Evolutionary conservation across 2,797 vertebrate species (phyloP).

Genomic region (Chiroxiphia lanceolata): DNA sequence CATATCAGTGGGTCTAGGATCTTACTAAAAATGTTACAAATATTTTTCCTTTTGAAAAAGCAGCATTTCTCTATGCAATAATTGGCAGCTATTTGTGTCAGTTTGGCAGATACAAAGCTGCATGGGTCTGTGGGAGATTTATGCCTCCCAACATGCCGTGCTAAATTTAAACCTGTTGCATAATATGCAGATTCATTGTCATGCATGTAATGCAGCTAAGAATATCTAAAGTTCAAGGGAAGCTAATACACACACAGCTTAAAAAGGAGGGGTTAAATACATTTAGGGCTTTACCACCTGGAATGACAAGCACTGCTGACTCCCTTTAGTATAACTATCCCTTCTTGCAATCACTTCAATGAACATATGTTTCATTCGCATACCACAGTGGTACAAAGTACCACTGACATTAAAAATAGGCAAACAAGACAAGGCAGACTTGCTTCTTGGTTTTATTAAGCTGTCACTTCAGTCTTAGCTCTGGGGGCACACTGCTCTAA

Average conservation of each 20-base stretch:
- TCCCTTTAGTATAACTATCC: not conserved
- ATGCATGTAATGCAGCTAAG: conserved; percentile 9
- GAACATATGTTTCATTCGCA: not conserved
- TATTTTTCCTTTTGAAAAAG: not conserved
- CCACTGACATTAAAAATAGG: not conserved
- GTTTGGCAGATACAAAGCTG: not conserved
- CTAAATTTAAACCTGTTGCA: conserved; percentile 58
- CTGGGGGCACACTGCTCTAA: not conserved
- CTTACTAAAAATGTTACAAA: not conserved
- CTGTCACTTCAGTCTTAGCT: not conserved
- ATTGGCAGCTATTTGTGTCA: conserved; percentile 32
- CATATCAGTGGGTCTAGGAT: not conserved
- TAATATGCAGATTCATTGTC: conserved; percentile 47
- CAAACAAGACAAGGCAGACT: not conserved
- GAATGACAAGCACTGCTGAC: not conserved
- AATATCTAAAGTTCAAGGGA: conserved; percentile 40
- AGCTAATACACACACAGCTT: not conserved
- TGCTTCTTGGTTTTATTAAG: not conserved
- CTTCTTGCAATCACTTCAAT: not conserved
- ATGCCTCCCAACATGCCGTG: conserved; percentile 11
- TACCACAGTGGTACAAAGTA: not conserved
- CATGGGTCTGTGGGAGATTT: conserved; percentile 27
- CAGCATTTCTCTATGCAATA: not conserved
- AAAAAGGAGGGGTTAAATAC: not conserved
- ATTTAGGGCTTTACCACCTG: not conserved